Conservation (phyloP, 2,888 invertebrate genomes). For the Drosophila pegasa region DNA sequence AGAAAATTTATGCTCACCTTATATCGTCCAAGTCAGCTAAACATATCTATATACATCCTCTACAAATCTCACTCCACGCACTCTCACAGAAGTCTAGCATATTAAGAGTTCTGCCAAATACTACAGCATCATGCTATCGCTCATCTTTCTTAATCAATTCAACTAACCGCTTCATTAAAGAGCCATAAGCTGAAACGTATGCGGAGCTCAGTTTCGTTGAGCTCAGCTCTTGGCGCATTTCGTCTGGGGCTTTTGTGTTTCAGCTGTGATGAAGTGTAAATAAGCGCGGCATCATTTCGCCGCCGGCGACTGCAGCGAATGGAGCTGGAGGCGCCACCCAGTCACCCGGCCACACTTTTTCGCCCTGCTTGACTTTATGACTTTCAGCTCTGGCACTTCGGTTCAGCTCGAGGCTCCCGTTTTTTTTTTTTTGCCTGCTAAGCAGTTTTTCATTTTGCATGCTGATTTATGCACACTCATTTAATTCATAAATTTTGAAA, state of each 20-base stretch:
- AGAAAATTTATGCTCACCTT: too few relatives aligned
- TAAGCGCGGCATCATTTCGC: slow-evolving; percentile 73
- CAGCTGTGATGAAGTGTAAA: slow-evolving; percentile 75
- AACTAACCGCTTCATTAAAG: neutral
- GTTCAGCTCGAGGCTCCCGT: neutral
- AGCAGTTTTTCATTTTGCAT: slow-evolving; percentile 60
- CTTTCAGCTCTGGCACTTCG: slow-evolving; percentile 41
- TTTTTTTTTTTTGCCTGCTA: slow-evolving; percentile 13
- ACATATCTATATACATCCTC: neutral
- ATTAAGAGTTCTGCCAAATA: neutral
- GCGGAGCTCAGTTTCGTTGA: slow-evolving; percentile 12
- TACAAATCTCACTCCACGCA: neutral
- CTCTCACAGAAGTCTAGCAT: neutral
- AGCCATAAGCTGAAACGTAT: slow-evolving; percentile 14
- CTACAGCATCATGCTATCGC: neutral
- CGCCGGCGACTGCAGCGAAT: slow-evolving; percentile 23
- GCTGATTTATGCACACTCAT: slow-evolving; percentile 76
- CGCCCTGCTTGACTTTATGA: slow-evolving; percentile 28
- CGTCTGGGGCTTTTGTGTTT: slow-evolving; percentile 44
- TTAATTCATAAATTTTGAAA: slow-evolving; percentile 75
- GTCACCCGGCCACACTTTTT: slow-evolving; percentile 3
- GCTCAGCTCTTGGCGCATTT: slow-evolving; percentile 23
- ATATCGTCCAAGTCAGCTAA: too few relatives aligned
- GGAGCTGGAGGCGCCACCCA: neutral
- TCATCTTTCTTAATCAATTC: neutral